phyloP scores from a whole-genome alignment of 2,888 invertebrate species.

The Dorcus parallelipipedus region DNA sequence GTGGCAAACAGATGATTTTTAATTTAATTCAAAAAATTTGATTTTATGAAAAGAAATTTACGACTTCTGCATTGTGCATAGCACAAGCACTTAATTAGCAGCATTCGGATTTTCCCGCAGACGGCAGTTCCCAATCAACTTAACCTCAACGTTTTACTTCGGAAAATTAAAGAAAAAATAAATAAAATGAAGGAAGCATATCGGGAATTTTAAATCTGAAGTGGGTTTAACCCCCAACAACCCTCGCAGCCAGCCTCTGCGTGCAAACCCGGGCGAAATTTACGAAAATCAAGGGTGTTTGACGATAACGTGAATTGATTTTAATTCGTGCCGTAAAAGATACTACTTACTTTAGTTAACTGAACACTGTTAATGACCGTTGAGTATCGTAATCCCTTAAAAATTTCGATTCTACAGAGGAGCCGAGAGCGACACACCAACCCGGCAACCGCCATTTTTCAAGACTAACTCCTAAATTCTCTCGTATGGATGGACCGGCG shows the following conservation, averaged over 20 bases:
- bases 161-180: background rate
- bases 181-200: background rate
- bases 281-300: slow-evolving; percentile 5
- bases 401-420: slow-evolving; percentile 43
- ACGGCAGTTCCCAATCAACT: background rate
- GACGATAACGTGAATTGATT: slow-evolving; percentile 9
- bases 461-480: slow-evolving; percentile 17
- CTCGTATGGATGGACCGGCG: slow-evolving; percentile 8
- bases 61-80: too few relatives aligned
- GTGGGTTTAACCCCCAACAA: slow-evolving; percentile 21
- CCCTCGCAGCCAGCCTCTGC: background rate
- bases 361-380: slow-evolving; percentile 38
- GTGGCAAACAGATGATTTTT: too few relatives aligned
- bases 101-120: too few relatives aligned
- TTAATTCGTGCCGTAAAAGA: background rate
- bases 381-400: slow-evolving; percentile 42
- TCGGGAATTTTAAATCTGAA: background rate
- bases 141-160: background rate
- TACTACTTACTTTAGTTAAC: slow-evolving; percentile 44
- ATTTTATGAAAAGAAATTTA: too few relatives aligned
- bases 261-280: slow-evolving; percentile 2
- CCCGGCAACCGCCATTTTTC: slow-evolving; percentile 47
- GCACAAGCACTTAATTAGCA: too few relatives aligned
- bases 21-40: too few relatives aligned
- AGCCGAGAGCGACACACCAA: slow-evolving; percentile 46